Evolutionary conservation across 1,140 invertebrate species (phyloP).

Genomic region (Orius insidiosus): DNA sequence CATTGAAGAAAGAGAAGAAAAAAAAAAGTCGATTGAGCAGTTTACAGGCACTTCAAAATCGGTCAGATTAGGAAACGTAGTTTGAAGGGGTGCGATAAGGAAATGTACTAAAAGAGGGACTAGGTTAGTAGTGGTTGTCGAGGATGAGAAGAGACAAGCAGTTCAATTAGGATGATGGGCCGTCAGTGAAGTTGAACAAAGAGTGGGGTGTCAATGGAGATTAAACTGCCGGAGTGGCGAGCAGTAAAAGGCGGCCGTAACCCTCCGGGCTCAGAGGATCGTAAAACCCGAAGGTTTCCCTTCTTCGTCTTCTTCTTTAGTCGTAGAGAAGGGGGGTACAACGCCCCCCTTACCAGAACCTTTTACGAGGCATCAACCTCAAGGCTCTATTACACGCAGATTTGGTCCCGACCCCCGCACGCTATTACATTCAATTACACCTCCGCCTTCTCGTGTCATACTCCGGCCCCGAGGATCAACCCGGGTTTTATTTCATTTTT

Average conservation of each 20-base stretch:
- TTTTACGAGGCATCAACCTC: conserved; percentile 3
- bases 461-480: neutral
- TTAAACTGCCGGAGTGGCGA: conserved; percentile 11
- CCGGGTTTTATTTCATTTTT: conserved; percentile 4
- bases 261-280: conserved; percentile 1
- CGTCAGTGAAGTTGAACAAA: conserved; percentile 10
- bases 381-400: conserved; percentile 11
- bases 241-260: conserved; percentile 8
- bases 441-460: conserved; percentile 1
- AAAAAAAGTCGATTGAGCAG: too few species aligned
- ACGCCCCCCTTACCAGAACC: neutral
- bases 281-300: conserved; percentile 3
- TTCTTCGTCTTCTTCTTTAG: neutral
- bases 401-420: conserved; percentile 6
- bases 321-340: conserved; percentile 1
- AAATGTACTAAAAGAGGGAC: too few species aligned
- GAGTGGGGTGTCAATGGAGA: conserved; percentile 12
- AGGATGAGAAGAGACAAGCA: neutral
- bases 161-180: conserved; percentile 12
- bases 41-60: too few species aligned
- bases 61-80: too few species aligned
- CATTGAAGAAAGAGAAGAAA: too few species aligned
- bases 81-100: too few species aligned
- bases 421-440: conserved; percentile 9
- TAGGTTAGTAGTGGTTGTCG: too few species aligned